phyloP scores from a whole-genome alignment of 2,797 vertebrate genomes.

The Antennarius maculatus region DNA sequence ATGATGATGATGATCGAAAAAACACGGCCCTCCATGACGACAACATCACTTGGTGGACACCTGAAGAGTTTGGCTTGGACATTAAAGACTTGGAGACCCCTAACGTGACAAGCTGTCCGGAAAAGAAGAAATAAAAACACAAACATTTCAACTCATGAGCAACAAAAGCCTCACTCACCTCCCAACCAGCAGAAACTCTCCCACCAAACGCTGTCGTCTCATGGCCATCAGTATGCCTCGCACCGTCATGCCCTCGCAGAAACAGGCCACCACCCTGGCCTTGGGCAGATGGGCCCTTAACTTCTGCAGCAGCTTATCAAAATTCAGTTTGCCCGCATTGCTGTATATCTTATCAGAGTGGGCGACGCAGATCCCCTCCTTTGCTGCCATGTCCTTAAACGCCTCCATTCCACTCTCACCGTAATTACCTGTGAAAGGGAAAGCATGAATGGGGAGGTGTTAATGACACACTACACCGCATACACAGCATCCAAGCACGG shows the following conservation, averaged over 20 bases:
- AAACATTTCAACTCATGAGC: neutral
- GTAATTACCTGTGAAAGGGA: conserved; percentile 88
- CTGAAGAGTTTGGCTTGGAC: conserved; percentile 45
- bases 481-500: conserved; percentile 1
- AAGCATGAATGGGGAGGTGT: neutral
- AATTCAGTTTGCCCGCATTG: conserved; percentile 94
- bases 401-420: conserved; percentile 99
- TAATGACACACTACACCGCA: neutral
- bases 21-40: conserved; percentile 28
- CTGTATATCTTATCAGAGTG: conserved; percentile 99
- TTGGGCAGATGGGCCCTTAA: conserved; percentile 93
- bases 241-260: conserved; percentile 99
- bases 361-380: conserved; percentile 97
- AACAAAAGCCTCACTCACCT: conserved; percentile 83
- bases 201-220: conserved; percentile 90
- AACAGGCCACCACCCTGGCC: conserved; percentile 96
- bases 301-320: conserved; percentile 93
- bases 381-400: conserved; percentile 97
- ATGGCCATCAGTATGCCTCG: conserved; percentile 96
- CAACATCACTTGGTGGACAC: conserved; percentile 35
- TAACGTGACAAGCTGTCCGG: neutral
- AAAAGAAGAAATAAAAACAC: conserved; percentile 4
- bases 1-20: conserved; percentile 54
- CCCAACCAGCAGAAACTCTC: conserved; percentile 94
- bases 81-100: neutral